These are phyloP conservation scores for Rhynchonema sp. DNA, from an alignment of 2,888 invertebrate genomes.

Conservation along the genomic window DNA sequence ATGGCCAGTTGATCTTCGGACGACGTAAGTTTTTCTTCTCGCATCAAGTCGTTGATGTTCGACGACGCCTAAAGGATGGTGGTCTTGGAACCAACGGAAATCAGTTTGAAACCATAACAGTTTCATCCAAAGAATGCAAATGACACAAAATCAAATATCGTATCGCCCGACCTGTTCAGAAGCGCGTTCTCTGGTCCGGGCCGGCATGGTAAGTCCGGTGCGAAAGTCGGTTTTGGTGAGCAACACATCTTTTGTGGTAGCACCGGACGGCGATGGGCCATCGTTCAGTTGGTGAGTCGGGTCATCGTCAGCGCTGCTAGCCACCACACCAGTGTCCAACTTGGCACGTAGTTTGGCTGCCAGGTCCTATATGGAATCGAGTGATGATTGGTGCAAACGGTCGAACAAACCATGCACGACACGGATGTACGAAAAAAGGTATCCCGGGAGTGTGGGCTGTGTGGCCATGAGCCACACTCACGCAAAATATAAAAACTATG, in stretches of 20 bases:
- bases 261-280: no score
- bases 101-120: no score
- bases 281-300: no score
- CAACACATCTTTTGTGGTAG: background rate
- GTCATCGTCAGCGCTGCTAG: background rate
- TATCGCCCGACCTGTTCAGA: background rate
- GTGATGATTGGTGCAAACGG: no score
- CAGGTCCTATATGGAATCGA: conserved; percentile 33
- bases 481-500: no score
- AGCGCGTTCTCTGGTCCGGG: background rate
- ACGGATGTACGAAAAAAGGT: no score
- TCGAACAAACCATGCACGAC: no score
- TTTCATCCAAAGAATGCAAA: no score
- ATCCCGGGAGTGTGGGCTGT: no score
- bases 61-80: background rate
- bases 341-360: conserved; percentile 51
- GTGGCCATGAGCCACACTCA: no score
- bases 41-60: conserved; percentile 28
- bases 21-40: conserved; percentile 52
- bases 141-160: background rate
- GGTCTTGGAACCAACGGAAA: no score
- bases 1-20: conserved; percentile 59
- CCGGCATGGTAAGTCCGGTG: background rate
- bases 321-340: conserved; percentile 46
- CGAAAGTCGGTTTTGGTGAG: conserved; percentile 3